Evolutionary conservation across 2,797 vertebrate species (phyloP).

Genomic region (Leucoraja ocellata): DNA sequence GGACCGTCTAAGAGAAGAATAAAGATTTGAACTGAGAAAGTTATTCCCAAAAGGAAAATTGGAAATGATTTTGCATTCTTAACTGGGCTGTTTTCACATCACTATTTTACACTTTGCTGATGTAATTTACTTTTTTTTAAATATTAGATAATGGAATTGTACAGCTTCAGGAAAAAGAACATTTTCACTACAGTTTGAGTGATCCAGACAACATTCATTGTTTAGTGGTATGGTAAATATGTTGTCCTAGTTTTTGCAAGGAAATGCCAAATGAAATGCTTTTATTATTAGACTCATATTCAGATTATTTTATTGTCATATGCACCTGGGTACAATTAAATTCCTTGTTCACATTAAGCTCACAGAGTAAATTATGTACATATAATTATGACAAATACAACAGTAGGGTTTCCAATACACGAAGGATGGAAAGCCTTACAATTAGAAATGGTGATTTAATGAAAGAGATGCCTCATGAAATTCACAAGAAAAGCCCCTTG

Average conservation of each 20-base stretch:
- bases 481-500: not conserved
- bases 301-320: no score
- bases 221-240: constrained; percentile 1
- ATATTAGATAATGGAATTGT: not conserved
- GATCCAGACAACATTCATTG: not conserved
- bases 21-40: not conserved
- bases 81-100: not conserved
- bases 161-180: not conserved
- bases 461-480: not conserved
- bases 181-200: not conserved
- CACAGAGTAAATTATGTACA: no score
- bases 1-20: not conserved
- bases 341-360: no score
- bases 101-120: not conserved
- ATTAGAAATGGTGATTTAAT: not conserved
- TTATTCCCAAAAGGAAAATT: not conserved
- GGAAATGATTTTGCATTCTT: not conserved
- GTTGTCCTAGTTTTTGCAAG: not conserved
- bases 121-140: not conserved
- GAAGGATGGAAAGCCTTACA: not conserved
- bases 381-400: no score
- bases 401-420: not conserved
- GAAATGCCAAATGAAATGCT: not conserved
- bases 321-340: no score
- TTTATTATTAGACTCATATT: not conserved